Evolutionary conservation across 2,113 vertebrate species (phyloP), one percentile per base, ranked within the genome.

Genomic region (Eurystomus gularis): DNA sequence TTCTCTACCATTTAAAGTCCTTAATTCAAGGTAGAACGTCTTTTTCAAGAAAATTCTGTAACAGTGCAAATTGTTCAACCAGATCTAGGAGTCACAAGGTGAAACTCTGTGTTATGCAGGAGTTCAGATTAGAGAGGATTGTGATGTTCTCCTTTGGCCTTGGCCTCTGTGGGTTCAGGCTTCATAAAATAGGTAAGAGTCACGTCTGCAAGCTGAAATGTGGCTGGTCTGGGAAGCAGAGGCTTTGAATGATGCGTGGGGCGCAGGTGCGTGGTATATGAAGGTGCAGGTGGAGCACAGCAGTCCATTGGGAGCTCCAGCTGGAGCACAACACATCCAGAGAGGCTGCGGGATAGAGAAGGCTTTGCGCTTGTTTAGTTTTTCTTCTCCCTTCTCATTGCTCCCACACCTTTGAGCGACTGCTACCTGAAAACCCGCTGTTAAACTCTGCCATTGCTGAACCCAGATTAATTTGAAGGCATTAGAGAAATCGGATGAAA

Each of bases 71-170:
- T 37, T 3, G 31, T 33, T 61, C 33, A 24, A 5, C 8, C 13
- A 31, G 40, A 12, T 10, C 37, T 37, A 8, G 73, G 71, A 24
- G 6, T 21, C 0, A 0, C 0, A 0, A 21, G 39, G 58, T 52
- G 62, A 28, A 29, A 44, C 7, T 11, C 40, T 68, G 55, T 4
- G 11, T 3, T 29, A 17, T 1, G 8, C 39, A 20, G 24, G 51
- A 29, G 57, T 24, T 64, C 46, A 23, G 18, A 2, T 3, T 3
- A 21, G 35, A 64, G 62, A 62, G 39, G 33, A n/a, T 8, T 1
- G 0, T 0, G 0, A 18, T 6, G 16, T 6, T 64, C 83, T 52
- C 17, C 44, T 31, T 49, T 26, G 80, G 44, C 64, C 40, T 18
- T 8, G 55, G 17, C 9, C 23, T 13, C 66, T 5, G 4, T 9